Evolutionary conservation across 2,888 invertebrate genomes (phyloP).

Genomic region (Timema cristinae): DNA sequence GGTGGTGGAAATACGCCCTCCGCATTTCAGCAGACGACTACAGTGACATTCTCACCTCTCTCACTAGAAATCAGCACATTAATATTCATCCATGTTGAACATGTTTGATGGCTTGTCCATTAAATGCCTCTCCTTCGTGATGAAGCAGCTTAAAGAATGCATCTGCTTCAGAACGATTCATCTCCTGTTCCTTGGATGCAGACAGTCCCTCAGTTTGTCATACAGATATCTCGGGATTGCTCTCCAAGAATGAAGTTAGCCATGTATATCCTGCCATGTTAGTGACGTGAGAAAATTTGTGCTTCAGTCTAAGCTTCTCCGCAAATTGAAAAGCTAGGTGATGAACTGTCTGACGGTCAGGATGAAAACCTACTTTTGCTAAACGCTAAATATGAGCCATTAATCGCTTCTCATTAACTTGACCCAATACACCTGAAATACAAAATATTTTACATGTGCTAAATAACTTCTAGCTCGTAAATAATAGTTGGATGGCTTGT

Average conservation of each 20-base stretch:
- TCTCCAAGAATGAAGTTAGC: conserved; percentile 5
- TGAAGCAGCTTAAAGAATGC: not conserved
- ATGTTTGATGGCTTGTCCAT: not conserved
- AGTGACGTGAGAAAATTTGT: not conserved
- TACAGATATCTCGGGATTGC: not conserved
- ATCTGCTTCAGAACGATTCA: not conserved
- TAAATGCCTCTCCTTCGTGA: not conserved
- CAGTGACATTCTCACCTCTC: conserved; percentile 29
- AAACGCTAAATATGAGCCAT: conserved; percentile 13
- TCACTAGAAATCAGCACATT: conserved; percentile 11
- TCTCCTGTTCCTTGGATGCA: not conserved
- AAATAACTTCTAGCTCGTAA: not conserved
- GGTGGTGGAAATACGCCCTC: conserved; percentile 29
- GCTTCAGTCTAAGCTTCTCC: conserved; percentile 4
- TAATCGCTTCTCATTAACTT: conserved; percentile 3
- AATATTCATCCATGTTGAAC: not conserved
- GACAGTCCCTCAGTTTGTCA: not conserved
- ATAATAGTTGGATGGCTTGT: too few relatives aligned
- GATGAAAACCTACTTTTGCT: not conserved
- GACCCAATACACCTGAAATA: not conserved
- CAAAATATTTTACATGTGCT: not conserved
- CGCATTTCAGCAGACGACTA: conserved; percentile 27
- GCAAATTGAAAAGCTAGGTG: conserved; percentile 9
- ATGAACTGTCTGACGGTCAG: conserved; percentile 3
- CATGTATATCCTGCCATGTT: conserved; percentile 6